Percentiles rank a stretch among this genome's conserved stretches.
These are phyloP conservation scores for Platysteira castanea DNA, from an alignment of 2,113 vertebrate species.

Conservation along the genomic window DNA sequence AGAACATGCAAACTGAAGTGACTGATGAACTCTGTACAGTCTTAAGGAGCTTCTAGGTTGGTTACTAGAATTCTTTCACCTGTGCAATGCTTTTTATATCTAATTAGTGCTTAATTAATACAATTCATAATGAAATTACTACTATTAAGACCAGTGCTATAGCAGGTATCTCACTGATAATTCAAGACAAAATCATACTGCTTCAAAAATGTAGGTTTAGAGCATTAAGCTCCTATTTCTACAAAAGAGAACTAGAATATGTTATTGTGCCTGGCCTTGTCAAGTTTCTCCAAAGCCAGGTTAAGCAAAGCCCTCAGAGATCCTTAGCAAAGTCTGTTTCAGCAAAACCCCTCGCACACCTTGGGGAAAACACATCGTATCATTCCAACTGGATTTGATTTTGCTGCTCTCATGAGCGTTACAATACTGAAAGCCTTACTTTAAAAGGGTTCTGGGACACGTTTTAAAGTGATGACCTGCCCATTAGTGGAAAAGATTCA, in stretches of 20 bases:
- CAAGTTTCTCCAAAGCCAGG: neutral
- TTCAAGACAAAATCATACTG: neutral
- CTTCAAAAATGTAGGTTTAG: neutral
- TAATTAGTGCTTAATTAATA: neutral
- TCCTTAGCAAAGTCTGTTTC: neutral
- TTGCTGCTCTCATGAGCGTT: neutral
- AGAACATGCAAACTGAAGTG: neutral
- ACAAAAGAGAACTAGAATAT: neutral
- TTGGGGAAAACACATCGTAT: accelerated
- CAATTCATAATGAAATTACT: neutral
- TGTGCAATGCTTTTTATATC: neutral
- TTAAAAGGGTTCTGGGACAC: neutral
- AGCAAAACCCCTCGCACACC: neutral
- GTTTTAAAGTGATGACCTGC: neutral
- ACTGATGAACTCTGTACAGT: neutral
- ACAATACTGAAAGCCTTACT: neutral
- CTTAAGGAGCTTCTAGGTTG: neutral
- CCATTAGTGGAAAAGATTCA: neutral
- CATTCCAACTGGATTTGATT: neutral
- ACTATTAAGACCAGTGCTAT: neutral
- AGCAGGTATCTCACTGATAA: neutral
- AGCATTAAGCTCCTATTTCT: neutral
- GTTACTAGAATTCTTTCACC: neutral
- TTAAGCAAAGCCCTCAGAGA: neutral
- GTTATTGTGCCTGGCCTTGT: neutral